phyloP scores from a whole-genome alignment of 2,888 invertebrate genomes.

The Philonicus albiceps region DNA sequence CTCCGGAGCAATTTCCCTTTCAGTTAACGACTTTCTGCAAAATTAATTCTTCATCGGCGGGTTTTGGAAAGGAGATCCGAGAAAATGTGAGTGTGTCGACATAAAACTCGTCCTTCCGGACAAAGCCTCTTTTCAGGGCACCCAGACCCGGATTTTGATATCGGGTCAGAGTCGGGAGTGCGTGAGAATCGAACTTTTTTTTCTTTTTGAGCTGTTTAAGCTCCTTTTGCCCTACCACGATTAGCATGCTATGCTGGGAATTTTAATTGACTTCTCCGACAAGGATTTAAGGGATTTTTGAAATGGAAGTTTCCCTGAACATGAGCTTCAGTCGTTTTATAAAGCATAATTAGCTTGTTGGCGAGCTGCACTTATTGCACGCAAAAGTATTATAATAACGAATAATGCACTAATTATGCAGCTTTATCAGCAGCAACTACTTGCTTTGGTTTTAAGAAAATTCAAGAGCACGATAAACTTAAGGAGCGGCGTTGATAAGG shows the following conservation, averaged over 20 bases:
- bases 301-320: neutral
- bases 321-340: neutral
- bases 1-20: neutral
- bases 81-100: neutral
- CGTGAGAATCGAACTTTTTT: neutral
- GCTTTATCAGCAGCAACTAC: neutral
- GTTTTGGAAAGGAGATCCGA: neutral
- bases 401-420: neutral
- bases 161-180: neutral
- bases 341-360: neutral
- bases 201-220: neutral
- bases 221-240: neutral
- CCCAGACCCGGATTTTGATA: neutral
- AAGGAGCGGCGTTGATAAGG: neutral
- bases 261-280: neutral
- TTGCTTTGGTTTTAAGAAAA: neutral
- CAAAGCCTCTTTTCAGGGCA: neutral
- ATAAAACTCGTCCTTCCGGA: neutral
- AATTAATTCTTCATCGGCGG: constrained; percentile 15
- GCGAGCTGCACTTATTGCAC: neutral
- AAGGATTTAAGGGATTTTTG: neutral
- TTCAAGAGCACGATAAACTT: neutral
- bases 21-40: constrained; percentile 32
- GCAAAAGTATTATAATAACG: neutral
- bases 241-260: neutral